These are phyloP conservation scores for Urosaurus nigricauda DNA, from an alignment of 2,797 vertebrate genomes.

Conservation along the genomic window DNA sequence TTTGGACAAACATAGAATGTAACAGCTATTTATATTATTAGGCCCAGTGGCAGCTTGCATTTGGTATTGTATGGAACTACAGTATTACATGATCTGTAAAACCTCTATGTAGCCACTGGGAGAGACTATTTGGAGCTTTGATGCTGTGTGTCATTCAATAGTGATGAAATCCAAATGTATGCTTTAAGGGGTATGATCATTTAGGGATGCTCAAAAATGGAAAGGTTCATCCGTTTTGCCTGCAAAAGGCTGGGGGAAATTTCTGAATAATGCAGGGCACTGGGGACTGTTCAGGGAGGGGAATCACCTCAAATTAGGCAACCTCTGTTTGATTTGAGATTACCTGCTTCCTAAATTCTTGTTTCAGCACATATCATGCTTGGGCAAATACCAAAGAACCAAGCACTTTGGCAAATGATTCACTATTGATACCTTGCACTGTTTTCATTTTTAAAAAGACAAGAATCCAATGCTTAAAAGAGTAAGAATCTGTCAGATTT, in stretches of 20 bases:
- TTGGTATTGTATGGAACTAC: background rate
- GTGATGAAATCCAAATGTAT: background rate
- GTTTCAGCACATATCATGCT: background rate
- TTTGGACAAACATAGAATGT: background rate
- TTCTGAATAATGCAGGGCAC: background rate
- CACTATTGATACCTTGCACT: background rate
- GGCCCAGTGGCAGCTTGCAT: background rate
- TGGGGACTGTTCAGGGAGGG: background rate
- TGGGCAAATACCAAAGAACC: background rate
- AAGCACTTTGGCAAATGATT: background rate
- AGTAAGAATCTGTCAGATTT: background rate
- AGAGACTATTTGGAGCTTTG: background rate
- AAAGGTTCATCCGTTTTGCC: background rate
- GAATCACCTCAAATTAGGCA: background rate
- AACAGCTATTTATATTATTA: background rate
- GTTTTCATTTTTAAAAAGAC: no score
- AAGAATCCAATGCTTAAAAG: background rate
- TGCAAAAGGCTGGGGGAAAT: no score
- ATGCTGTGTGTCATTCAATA: background rate
- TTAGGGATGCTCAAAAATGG: background rate
- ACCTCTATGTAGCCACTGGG: background rate
- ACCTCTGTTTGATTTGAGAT: background rate
- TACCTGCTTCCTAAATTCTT: no score
- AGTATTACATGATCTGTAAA: background rate
- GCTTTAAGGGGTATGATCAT: background rate